These are phyloP conservation scores for Orius insidiosus DNA, from an alignment of 1,140 invertebrate genomes.

Conservation along the genomic window DNA sequence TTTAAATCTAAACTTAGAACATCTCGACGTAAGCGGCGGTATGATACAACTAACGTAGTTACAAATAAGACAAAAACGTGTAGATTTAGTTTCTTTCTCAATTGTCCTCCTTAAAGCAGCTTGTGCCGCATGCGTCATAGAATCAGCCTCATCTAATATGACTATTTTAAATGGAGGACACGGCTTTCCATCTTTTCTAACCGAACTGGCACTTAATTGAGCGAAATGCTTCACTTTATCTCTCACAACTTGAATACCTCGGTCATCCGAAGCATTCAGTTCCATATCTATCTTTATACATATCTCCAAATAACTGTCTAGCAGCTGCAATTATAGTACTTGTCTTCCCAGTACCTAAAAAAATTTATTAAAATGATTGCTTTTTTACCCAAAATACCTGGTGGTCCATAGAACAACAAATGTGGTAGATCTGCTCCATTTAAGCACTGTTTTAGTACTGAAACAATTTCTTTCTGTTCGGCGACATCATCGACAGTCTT, in stretches of 20 bases:
- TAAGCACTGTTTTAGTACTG: constrained; percentile 77
- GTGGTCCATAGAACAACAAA: constrained; percentile 96
- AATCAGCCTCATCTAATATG: constrained; percentile 97
- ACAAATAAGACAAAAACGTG: constrained; percentile 94
- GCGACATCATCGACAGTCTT: constrained; percentile 92
- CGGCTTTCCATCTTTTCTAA: constrained; percentile 61
- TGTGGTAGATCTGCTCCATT: constrained; percentile 77
- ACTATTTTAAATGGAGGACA: constrained; percentile 93
- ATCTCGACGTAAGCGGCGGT: constrained; percentile 91
- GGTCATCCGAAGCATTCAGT: constrained; percentile 96
- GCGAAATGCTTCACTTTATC: constrained; percentile 94
- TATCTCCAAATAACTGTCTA: constrained; percentile 80
- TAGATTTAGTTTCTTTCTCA: constrained; percentile 90
- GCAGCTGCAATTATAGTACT: constrained; percentile 91
- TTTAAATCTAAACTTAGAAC: constrained; percentile 97
- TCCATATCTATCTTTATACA: constrained; percentile 72
- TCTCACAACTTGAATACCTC: constrained; percentile 92
- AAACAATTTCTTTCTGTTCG: constrained; percentile 88
- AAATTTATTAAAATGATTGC: neutral
- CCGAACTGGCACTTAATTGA: constrained; percentile 59
- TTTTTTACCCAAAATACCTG: constrained; percentile 32
- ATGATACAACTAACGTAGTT: constrained; percentile 98
- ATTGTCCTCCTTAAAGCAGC: constrained; percentile 90
- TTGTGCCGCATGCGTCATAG: constrained; percentile 90
- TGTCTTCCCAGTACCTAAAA: constrained; percentile 81